Evolutionary conservation across 2,113 vertebrate species (phyloP), one percentile per base, ranked within the genome.

Genomic region (Ptilorrhoa leucosticta): DNA sequence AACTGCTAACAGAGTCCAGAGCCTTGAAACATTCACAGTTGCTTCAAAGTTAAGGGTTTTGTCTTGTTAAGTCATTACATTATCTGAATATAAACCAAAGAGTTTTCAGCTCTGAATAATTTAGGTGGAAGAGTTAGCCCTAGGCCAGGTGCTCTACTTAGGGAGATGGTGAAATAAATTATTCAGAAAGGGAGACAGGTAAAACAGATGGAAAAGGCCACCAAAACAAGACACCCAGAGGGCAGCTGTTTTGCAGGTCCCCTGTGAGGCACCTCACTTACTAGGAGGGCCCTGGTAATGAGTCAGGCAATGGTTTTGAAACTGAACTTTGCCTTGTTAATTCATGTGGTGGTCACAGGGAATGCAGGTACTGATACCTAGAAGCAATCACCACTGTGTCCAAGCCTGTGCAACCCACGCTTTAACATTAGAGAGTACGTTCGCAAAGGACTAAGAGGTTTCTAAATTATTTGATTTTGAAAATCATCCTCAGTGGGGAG

Each of bases 121-220:
- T 98, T 97, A 98, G 90, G 89, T 79, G 96, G 95, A 97, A 97
- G 96, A 96, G 95, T 97, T 98, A 98, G 97, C 98, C 97, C 97
- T 97, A 94, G 97, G 98, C 98, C 97, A 98, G 98, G 97, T 98
- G 98, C 96, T 97, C 95, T 97, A 95, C 98, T 98, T 97, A 98
- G 98, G 97, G 98, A 98, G 98, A 98, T 98, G 98, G 98, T 81
- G 90, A 98, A 94, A 97, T 99, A 97, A 98, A 99, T 99, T 98
- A 99, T 99, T 98, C 97, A 99, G 97, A 95, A 95, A 92, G 90
- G 94, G 96, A 98, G 97, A 95, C 98, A 98, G 98, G 98, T 98
- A 98, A 98, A 98, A 97, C 98, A 98, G 98, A 98, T 98, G 98
- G 98, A 97, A 98, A 98, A 98, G 98, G 97, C 95, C 63, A 42